Percentiles rank a stretch among this genome's conserved stretches.
These are phyloP conservation scores for Cylloceria caligata DNA, from an alignment of 2,888 invertebrate genomes.

Conservation along the genomic window DNA sequence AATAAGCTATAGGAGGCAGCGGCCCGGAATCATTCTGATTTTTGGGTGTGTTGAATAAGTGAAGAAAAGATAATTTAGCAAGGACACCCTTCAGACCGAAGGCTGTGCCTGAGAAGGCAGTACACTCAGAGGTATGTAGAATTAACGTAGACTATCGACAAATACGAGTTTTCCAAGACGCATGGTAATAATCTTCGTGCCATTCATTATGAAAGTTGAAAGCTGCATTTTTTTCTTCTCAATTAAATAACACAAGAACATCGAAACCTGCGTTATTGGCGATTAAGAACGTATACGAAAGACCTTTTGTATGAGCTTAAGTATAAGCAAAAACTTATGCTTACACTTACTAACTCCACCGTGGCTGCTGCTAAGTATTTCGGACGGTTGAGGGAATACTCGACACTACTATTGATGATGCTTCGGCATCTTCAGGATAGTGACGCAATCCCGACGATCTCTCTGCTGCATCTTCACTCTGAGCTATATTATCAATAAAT, in stretches of 20 bases:
- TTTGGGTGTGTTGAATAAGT: conserved; percentile 70
- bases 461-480: too few relatives aligned
- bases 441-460: too few relatives aligned
- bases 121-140: conserved; percentile 71
- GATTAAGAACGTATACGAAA: conserved; percentile 49
- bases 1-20: conserved; percentile 67
- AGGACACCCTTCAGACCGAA: conserved; percentile 68
- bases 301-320: too few relatives aligned
- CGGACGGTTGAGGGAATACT: too few relatives aligned
- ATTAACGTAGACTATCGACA: conserved; percentile 74
- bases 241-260: conserved; percentile 41
- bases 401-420: too few relatives aligned
- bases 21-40: conserved; percentile 72
- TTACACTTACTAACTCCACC: too few relatives aligned
- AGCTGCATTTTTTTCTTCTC: conserved; percentile 14
- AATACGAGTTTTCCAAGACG: too few relatives aligned
- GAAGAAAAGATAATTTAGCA: conserved; percentile 69
- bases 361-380: too few relatives aligned
- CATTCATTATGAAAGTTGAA: conserved; percentile 70
- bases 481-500: too few relatives aligned
- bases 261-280: conserved; percentile 57
- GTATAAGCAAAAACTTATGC: too few relatives aligned
- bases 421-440: too few relatives aligned
- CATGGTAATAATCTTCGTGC: conserved; percentile 68
- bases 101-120: conserved; percentile 74